Conservation (phyloP, 2,888 invertebrate genomes). For the Rhingia campestris region DNA sequence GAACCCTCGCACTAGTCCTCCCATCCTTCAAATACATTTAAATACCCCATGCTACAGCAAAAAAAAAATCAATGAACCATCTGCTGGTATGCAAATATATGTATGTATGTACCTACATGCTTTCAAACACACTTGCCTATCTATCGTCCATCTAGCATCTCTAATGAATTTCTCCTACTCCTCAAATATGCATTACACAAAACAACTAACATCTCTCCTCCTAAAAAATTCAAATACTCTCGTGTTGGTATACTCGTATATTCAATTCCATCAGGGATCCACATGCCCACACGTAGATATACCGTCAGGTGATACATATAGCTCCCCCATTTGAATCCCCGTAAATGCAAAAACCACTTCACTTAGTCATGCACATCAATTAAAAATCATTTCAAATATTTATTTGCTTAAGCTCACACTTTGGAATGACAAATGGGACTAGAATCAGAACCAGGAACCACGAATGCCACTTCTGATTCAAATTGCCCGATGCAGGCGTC, state of each 20-base stretch:
- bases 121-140: not conserved
- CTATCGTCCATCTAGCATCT: constrained; percentile 23
- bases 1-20: too few species aligned
- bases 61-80: constrained; percentile 27
- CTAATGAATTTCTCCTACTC: constrained; percentile 51
- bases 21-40: too few species aligned
- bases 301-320: constrained; percentile 3
- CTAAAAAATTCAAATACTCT: not conserved
- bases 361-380: constrained; percentile 48
- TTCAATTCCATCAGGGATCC: constrained; percentile 14
- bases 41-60: too few species aligned
- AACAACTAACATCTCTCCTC: not conserved
- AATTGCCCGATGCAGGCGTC: constrained; percentile 11
- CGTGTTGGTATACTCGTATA: not conserved
- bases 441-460: constrained; percentile 2
- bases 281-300: not conserved
- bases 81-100: constrained; percentile 29
- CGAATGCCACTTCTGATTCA: constrained; percentile 30
- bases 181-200: constrained; percentile 34
- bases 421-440: constrained; percentile 17
- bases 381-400: constrained; percentile 56
- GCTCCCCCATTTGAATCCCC: constrained; percentile 4
- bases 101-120: too few species aligned
- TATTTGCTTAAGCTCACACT: constrained; percentile 58
- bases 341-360: constrained; percentile 34